Evolutionary conservation across 1,140 invertebrate genomes (phyloP), one percentile per base, ranked within the genome.

Genomic region (Polypedilum pembai): DNA sequence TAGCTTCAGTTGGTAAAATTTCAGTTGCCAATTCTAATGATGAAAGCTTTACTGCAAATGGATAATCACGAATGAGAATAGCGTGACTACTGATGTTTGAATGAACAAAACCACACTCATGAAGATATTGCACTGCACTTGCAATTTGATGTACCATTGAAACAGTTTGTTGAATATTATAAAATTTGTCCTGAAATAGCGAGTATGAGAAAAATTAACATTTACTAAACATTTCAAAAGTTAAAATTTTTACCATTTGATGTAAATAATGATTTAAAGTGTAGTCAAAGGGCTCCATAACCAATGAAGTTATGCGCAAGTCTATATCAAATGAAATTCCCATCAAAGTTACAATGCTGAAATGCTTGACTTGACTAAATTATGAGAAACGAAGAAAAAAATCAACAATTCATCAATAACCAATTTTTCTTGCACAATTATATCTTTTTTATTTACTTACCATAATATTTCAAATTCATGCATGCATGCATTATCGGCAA

Each of bases 11-110:
- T 69, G 65, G 65, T 18, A 69, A 69, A 69, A 69, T 69, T 69
- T 69, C 65, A 18, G 65, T 69, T 18, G 18, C 65, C 15, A 76
- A 41, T 45, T 76, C 74, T 66, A 76, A 76, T 17, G 74, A 74
- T 45, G 75, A 65, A 18, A 76, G 33, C 74, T 76, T 76, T 12
- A 69, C 74, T 7, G 15, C 17, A 17, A 20, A 40, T 12, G 69
- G 15, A 12, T 73, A 7, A 7, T 74, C n/a, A 20, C 75, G 45
- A 40, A 76, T 41, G 1, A 76, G 40, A 40, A 76, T 63, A 21
- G 17, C 41, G n/a, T 74, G 69, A 33, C 40, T 73, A 8, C 40
- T 73, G 12, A 76, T 75, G n/a, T 76, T 76, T 24, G 75, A 74
- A 72, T 76, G 75, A 40, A 73, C 65, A 18, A 56, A 66, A 63